Conservation (phyloP, 2,113 vertebrate species). For the Cardinalis cardinalis region DNA sequence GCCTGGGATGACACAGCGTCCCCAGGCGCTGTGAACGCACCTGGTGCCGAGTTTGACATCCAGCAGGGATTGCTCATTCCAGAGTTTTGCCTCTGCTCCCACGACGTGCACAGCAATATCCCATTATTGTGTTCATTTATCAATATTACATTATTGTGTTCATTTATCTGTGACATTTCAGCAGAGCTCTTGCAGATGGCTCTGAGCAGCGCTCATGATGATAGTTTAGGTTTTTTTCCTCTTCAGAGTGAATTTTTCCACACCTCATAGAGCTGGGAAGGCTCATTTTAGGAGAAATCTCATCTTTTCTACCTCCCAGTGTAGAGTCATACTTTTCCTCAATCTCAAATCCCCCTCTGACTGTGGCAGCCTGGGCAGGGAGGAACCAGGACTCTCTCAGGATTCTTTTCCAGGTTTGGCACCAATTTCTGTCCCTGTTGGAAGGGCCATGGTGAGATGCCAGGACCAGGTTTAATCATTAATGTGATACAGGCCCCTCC, state of each 20-base stretch:
- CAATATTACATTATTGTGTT: neutral
- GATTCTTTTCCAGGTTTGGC: neutral
- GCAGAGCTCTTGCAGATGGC: neutral
- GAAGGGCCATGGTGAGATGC: accelerated
- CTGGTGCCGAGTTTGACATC: neutral
- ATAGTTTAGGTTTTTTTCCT: neutral
- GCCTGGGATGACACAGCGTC: neutral
- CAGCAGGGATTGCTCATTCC: neutral
- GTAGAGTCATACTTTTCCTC: neutral
- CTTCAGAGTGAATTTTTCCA: neutral
- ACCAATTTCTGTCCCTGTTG: neutral
- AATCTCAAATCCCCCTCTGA: neutral
- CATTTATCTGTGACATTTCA: neutral
- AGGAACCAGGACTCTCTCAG: neutral
- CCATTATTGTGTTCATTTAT: neutral
- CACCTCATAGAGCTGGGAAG: neutral
- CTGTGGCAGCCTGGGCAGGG: neutral
- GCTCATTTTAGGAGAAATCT: neutral
- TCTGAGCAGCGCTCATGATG: neutral
- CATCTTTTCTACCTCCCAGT: neutral
- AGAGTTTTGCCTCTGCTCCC: neutral
- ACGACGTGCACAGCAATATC: neutral
- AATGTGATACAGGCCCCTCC: neutral
- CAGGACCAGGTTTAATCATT: accelerated
- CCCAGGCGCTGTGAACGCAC: neutral